phyloP scores from a whole-genome alignment of 1,140 invertebrate genomes.

The Cydia strobilella region DNA sequence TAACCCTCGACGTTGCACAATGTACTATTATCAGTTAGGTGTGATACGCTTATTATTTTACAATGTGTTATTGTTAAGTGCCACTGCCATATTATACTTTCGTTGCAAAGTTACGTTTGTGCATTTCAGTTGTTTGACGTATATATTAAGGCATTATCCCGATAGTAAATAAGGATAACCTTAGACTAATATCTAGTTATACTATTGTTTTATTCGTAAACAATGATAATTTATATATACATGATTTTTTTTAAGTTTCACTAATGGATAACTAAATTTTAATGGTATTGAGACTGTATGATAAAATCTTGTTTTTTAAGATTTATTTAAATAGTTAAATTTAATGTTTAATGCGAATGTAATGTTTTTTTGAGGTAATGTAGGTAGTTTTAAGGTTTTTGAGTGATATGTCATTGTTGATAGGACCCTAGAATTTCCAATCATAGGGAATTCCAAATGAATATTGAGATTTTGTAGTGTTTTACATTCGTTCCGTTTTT shows the following conservation, averaged over 20 bases:
- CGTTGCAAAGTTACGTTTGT: constrained; percentile 12
- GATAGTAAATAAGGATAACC: constrained; percentile 13
- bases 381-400: constrained; percentile 27
- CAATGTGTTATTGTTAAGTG: constrained; percentile 46
- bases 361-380: constrained; percentile 7
- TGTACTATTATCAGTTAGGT: constrained; percentile 47
- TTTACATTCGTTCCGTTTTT: not conserved
- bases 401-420: constrained; percentile 23
- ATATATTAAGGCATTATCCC: not conserved
- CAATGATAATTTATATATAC: constrained; percentile 28
- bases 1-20: too few species aligned
- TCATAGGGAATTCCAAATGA: not conserved
- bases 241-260: constrained; percentile 33
- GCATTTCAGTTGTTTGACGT: too few species aligned
- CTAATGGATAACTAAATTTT: constrained; percentile 43
- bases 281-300: constrained; percentile 58
- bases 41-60: constrained; percentile 66
- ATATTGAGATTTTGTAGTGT: constrained; percentile 24
- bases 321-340: constrained; percentile 32
- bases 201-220: constrained; percentile 17
- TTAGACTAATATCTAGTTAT: constrained; percentile 14
- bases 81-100: constrained; percentile 64
- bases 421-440: not conserved
- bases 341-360: constrained; percentile 27
- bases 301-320: constrained; percentile 37